Base-by-base conservation (phyloP, 1,140 invertebrate species). In the Drosophila willistoni region DNA sequence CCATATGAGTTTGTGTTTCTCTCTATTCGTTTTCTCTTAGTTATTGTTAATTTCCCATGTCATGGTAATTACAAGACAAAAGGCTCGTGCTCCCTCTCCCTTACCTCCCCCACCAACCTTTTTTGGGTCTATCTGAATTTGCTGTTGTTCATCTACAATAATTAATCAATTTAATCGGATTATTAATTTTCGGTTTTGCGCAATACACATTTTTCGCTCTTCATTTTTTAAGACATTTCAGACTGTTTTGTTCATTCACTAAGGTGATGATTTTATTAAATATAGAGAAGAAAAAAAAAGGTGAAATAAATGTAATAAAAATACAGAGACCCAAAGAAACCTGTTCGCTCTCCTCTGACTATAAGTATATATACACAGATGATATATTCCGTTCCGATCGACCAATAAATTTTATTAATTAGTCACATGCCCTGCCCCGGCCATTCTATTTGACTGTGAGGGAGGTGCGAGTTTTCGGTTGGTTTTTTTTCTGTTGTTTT, bases 201-300 rank as follows among this genome's bases (percentile, higher is more conserved):
- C 61, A 59, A 41, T 36, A 22, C 7, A 51, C 17, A 59, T 41
- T 62, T 62, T 60, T 17, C 42, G 34, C 55, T 68, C 42, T 63
- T 34, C 34, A 17, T 51, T 51, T 47, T 22, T 22, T 3, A 12
- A 39, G 36, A 39, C 36, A 22, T 12, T 22, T 56, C 33, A 22
- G 47, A 42, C 68, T 62, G 68, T 67, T 73, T 64, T 59, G 60
- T 42, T n/a, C 10, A 68, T 19, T 63, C 59, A 41, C 29, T 47
- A 22, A 77, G 83, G 67, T 83, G 83, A 77, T 87, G 79, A 86
- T 87, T 87, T 87, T 87, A 87, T 86, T 77, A 83, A 86, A 69
- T 70, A 75, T 60, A 56, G 29, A 56, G 25, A 47, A 39, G 36
- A 12, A 25, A 29, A 29, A 29, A 29, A 29, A 29, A 22, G 33